Evolutionary conservation across 2,113 vertebrate species (phyloP), one percentile per base, ranked within the genome.

Genomic region (Chionodraco myersi): DNA sequence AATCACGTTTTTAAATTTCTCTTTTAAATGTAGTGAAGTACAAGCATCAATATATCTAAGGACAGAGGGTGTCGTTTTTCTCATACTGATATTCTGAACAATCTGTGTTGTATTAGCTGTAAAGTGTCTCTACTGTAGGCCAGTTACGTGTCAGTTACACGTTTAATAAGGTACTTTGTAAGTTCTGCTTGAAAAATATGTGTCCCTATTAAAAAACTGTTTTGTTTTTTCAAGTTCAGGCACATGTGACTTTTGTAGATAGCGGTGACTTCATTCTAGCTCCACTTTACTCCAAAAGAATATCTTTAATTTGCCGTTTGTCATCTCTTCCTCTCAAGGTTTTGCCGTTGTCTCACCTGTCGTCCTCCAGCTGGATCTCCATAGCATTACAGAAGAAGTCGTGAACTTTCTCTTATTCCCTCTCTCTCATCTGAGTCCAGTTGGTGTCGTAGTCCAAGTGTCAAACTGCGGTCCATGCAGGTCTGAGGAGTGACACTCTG

Each of bases 181-280:
- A 89, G 84, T 89, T 90, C 73, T 67, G 72, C 84, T 87, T 91
- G 89, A 90, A 97, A 3, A 96, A 95, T 95, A 95, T 94, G 93
- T 95, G 26, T 30, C 26, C 26, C 26, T 0, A 30, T 0, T 30
- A 30, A 30, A 30, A 3, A 30, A 96, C 91, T 95, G 94, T 91
- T 94, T 73, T 79, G 93, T 79, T 75, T 72, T 88, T 85, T 95
- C 94, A 95, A 97, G 95, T 98, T 99, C 97, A 99, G 97, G 98
- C 98, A 99, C 98, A 98, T 97, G 96, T 92, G 97, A 97, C 95
- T 96, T 96, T 93, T 93, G 91, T 96, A 98, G 97, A 99, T 97
- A 98, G 97, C 67, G 93, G 51, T 21, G 44, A 74, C 82, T 77
- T 73, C 49, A 23, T 62, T 36, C 14, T 16, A 51, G 65, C 60